Conservation (phyloP, 2,113 vertebrate genomes). For the Pipa parva region DNA sequence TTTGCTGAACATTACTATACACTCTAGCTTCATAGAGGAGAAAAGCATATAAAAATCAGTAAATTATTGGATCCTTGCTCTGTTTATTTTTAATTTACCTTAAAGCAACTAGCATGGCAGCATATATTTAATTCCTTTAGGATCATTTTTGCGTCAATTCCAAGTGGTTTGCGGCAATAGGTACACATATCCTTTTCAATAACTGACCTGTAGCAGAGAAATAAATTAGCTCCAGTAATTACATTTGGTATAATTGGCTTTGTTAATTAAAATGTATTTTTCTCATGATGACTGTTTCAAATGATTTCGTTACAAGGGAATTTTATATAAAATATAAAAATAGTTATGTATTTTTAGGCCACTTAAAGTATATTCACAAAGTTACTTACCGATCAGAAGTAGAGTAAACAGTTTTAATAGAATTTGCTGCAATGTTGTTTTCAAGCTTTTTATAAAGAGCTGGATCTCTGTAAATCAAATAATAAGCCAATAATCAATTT, state of each 20-base stretch:
- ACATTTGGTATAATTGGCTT: no score
- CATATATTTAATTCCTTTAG: slow-evolving; percentile 86
- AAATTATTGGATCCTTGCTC: neutral
- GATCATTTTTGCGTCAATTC: slow-evolving; percentile 83
- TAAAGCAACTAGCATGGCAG: slow-evolving; percentile 91
- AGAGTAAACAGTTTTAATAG: slow-evolving; percentile 74
- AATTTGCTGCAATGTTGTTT: slow-evolving; percentile 60
- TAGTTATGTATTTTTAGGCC: no score
- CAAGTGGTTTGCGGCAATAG: slow-evolving; percentile 81
- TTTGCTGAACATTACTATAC: no score
- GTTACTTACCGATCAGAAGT: slow-evolving; percentile 68
- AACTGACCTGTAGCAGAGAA: slow-evolving; percentile 62
- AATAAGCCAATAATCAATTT: neutral
- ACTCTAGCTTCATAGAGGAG: no score
- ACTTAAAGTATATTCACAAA: no score
- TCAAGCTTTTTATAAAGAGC: slow-evolving; percentile 49
- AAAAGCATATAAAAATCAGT: no score
- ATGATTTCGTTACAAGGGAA: no score
- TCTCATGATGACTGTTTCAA: no score
- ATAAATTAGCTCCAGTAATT: neutral
- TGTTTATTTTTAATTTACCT: slow-evolving; percentile 70
- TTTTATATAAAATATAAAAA: no score
- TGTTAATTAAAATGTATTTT: no score
- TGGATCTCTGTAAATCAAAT: slow-evolving; percentile 53
- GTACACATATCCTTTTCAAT: slow-evolving; percentile 87